These are phyloP conservation scores for Corythaeola cristata DNA, from an alignment of 2,113 vertebrate genomes.

Conservation along the genomic window DNA sequence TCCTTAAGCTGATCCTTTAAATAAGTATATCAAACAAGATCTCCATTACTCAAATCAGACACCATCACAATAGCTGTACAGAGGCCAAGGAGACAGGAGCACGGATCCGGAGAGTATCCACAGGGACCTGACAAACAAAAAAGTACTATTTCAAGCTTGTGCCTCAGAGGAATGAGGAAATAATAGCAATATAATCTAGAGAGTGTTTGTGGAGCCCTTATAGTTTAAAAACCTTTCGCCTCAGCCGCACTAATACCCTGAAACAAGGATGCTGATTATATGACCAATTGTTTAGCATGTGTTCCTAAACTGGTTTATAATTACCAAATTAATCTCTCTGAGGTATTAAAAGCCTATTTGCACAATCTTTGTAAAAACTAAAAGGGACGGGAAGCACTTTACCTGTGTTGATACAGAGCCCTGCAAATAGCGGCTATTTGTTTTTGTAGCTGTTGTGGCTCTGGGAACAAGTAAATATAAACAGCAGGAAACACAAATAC, in stretches of 20 bases:
- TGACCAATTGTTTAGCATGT: conserved; percentile 76
- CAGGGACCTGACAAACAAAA: conserved; percentile 39
- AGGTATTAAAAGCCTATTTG: conserved; percentile 79
- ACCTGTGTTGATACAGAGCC: conserved; percentile 71
- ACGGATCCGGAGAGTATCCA: conserved; percentile 52
- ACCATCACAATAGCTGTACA: neutral
- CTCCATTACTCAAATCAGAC: conserved; percentile 32
- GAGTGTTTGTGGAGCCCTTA: conserved; percentile 55
- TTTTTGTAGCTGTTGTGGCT: conserved; percentile 78
- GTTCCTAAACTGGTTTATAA: conserved; percentile 77
- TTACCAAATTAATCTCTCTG: conserved; percentile 78
- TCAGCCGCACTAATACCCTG: conserved; percentile 54
- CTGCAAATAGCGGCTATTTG: conserved; percentile 75
- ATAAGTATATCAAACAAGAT: conserved; percentile 36
- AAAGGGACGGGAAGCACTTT: conserved; percentile 35
- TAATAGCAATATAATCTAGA: conserved; percentile 25
- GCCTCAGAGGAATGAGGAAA: conserved; percentile 42
- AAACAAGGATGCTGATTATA: conserved; percentile 66
- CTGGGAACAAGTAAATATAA: conserved; percentile 82
- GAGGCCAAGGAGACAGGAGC: conserved; percentile 47
- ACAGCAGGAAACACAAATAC: conserved; percentile 81
- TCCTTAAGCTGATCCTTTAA: conserved; percentile 26
- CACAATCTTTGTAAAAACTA: conserved; percentile 56
- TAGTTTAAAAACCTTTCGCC: conserved; percentile 57
- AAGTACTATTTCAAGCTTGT: conserved; percentile 36